Conservation (phyloP, 2,113 vertebrate species). For the Mus spicilegus region DNA sequence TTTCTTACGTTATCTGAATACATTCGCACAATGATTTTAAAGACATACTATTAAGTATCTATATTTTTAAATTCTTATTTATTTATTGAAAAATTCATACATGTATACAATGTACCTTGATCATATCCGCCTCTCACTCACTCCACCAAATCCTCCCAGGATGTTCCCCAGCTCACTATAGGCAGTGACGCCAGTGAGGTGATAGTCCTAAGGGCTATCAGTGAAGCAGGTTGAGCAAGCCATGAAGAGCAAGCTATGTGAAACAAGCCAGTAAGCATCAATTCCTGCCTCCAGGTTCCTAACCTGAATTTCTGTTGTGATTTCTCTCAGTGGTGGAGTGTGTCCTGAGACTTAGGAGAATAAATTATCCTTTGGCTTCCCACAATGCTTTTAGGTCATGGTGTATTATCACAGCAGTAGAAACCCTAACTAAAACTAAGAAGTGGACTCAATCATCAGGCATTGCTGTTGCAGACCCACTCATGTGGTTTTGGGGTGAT, state of each 20-base stretch:
- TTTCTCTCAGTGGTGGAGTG: too few relatives aligned
- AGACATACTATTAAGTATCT: not conserved
- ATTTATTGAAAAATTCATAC: not conserved
- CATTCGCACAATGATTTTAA: not conserved
- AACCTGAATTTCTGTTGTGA: not conserved
- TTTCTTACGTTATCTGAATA: constrained; percentile 10
- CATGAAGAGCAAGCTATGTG: not conserved
- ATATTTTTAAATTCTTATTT: not conserved
- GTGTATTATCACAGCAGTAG: not conserved
- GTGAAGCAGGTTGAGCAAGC: not conserved
- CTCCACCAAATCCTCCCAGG: too few relatives aligned
- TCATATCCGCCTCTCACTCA: not conserved
- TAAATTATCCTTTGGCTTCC: not conserved
- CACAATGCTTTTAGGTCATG: not conserved
- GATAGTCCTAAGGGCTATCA: not conserved
- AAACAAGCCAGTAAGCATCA: not conserved
- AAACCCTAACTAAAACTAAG: not conserved
- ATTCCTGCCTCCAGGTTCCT: too few relatives aligned
- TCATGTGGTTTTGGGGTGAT: not conserved
- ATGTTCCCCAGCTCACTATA: not conserved
- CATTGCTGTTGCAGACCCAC: not conserved
- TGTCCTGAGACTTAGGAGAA: not conserved
- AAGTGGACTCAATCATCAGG: not conserved
- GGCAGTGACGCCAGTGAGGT: not conserved
- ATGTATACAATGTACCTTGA: not conserved